A percentile compares a stretch with the other conserved stretches of the same genome.
phyloP scores from a whole-genome alignment of 2,888 invertebrate genomes.

The Amaurobius ferox region DNA sequence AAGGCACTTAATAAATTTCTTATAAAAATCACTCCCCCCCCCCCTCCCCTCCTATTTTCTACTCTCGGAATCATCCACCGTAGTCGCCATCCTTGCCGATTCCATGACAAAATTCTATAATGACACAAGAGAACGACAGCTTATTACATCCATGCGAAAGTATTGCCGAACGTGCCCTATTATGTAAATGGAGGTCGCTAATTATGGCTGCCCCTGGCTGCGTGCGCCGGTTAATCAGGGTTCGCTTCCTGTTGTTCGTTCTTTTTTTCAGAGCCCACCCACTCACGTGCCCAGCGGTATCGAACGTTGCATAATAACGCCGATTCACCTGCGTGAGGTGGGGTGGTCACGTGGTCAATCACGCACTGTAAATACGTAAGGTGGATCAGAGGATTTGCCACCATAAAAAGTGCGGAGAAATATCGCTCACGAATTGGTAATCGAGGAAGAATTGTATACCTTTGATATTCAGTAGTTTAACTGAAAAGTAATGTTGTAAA shows the following conservation, averaged over 20 bases:
- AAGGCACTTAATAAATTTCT: too few relatives aligned
- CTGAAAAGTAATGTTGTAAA: too few relatives aligned
- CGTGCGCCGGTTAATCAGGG: slow-evolving; percentile 64
- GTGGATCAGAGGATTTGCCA: neutral
- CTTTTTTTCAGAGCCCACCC: slow-evolving; percentile 32
- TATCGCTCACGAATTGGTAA: too few relatives aligned
- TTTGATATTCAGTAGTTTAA: too few relatives aligned
- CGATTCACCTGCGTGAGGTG: slow-evolving; percentile 41
- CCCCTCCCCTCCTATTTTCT: too few relatives aligned
- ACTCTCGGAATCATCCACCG: too few relatives aligned
- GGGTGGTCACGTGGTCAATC: slow-evolving; percentile 5
- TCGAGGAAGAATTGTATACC: too few relatives aligned
- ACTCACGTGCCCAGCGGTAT: slow-evolving; percentile 40
- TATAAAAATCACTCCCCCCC: too few relatives aligned
- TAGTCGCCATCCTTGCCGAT: too few relatives aligned
- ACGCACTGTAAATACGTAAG: slow-evolving; percentile 38
- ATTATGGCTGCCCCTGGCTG: slow-evolving; percentile 45
- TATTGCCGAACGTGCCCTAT: slow-evolving; percentile 55
- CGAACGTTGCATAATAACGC: slow-evolving; percentile 53
- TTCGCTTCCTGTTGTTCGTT: slow-evolving; percentile 47
- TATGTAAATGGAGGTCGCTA: slow-evolving; percentile 62
- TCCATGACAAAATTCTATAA: slow-evolving; percentile 57
- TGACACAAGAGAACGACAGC: slow-evolving; percentile 35
- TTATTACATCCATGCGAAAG: slow-evolving; percentile 15
- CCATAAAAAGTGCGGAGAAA: too few relatives aligned